Conservation (phyloP, 2,888 invertebrate species). For the Hartigia nigra region DNA sequence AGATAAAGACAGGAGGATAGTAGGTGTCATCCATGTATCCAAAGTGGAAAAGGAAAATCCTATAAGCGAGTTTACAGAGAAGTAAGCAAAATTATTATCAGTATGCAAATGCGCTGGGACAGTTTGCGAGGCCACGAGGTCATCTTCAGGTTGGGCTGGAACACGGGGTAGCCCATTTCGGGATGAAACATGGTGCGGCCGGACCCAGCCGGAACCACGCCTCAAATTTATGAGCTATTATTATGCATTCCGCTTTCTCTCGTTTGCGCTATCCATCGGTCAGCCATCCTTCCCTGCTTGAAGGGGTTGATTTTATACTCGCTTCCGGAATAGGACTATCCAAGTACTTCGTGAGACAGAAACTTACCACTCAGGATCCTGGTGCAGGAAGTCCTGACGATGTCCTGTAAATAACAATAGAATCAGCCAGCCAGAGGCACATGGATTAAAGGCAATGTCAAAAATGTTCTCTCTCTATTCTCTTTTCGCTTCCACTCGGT, state of each 20-base stretch:
- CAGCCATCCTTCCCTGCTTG: slow-evolving; percentile 12
- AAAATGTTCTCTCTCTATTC: no score
- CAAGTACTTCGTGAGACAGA: background rate
- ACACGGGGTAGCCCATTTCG: slow-evolving; percentile 20
- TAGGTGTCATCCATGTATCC: no score
- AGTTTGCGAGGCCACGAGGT: slow-evolving; percentile 8
- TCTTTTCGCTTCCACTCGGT: no score
- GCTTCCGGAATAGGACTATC: slow-evolving; percentile 4
- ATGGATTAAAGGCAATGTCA: no score
- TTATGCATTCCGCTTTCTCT: slow-evolving; percentile 50
- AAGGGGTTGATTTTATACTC: slow-evolving; percentile 4
- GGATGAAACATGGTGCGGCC: slow-evolving; percentile 39
- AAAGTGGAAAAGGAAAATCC: no score
- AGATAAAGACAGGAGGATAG: no score
- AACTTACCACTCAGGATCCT: no score
- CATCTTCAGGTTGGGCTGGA: background rate
- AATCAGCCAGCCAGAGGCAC: no score
- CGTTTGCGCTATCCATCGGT: slow-evolving; percentile 19
- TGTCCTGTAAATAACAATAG: no score
- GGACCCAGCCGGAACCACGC: slow-evolving; percentile 38
- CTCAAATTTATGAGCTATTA: slow-evolving; percentile 54
- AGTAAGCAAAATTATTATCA: slow-evolving; percentile 36
- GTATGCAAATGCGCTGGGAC: slow-evolving; percentile 32
- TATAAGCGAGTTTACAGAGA: slow-evolving; percentile 10
- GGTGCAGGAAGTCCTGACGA: no score